Evolutionary conservation across 2,888 invertebrate genomes (phyloP), one percentile per base, ranked within the genome.

Genomic region (Caenorhabditis sp.): DNA sequence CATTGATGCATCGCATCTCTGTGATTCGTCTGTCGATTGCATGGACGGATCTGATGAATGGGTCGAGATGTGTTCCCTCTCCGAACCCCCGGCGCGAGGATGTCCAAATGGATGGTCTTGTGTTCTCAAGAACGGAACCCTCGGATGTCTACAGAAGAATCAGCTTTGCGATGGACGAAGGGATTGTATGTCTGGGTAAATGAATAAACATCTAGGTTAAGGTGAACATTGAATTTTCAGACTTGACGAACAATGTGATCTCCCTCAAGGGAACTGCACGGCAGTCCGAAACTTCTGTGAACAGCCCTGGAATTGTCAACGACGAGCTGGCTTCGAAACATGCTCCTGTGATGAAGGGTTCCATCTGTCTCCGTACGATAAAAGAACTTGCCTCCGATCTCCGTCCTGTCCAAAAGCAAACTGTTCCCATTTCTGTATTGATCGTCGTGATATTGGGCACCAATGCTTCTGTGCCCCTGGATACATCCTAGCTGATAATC

Each of bases 11-110:
- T 63, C 54, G 26, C 96, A 96, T 95, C 95, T 95, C 64, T 96
- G 96, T 93, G 96, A 96, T 93, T 94, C 94, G 14, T 72, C 81
- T 7, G 94, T 94, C 75, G 96, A 96, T 93, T 96, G 96, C 93
- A 94, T 94, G 16, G 95, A 95, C 93, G 94, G 94, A 72, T 94
- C 94, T 1, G 95, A 95, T 92, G 75, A 93, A 92, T 72, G 69
- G 44, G 72, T 64, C 7, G 70, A 69, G 22, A 54, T 72, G 31
- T 79, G 77, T 51, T 69, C 81, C 31, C 59, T 77, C 4, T 82
- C 82, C 2, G 82, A 82, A 35, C 76, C 70, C 38, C 82, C 82
- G 22, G 74, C 41, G 31, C 10, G 81, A 68, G 69, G 76, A 58
- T 79, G 76, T 35, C 31, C 68, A 12, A 75, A 70, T 35, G 79